phyloP scores from a whole-genome alignment of 2,888 invertebrate genomes.

The Calameuta filiformis region DNA sequence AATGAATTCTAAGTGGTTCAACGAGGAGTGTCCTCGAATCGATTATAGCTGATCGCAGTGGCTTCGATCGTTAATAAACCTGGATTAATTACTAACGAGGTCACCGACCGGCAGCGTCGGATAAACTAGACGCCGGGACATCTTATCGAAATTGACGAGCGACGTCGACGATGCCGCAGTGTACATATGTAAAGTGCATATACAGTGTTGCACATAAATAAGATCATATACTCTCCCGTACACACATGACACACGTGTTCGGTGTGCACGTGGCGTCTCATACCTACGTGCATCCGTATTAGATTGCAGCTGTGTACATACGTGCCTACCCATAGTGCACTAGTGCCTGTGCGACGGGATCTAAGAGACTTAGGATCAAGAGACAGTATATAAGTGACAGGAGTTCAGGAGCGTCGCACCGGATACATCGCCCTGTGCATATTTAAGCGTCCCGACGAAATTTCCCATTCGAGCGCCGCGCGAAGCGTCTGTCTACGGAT shows the following conservation, averaged over 20 bases:
- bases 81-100: not conserved
- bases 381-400: not conserved
- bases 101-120: not conserved
- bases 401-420: not conserved
- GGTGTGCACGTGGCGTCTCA: not conserved
- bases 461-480: not conserved
- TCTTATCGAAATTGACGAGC: not conserved
- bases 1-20: not conserved
- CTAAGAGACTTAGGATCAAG: not conserved
- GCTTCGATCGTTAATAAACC: not conserved
- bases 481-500: not conserved
- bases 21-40: not conserved
- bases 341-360: not conserved
- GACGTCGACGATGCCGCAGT: not conserved
- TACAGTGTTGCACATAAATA: not conserved
- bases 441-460: not conserved
- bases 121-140: not conserved
- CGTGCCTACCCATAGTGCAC: not conserved
- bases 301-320: not conserved
- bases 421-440: not conserved
- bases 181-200: not conserved
- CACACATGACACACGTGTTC: not conserved
- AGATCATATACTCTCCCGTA: not conserved
- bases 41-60: not conserved
- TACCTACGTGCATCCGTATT: not conserved